phyloP scores from a whole-genome alignment of 2,888 invertebrate genomes.

The Cryptosula pallasiana region DNA sequence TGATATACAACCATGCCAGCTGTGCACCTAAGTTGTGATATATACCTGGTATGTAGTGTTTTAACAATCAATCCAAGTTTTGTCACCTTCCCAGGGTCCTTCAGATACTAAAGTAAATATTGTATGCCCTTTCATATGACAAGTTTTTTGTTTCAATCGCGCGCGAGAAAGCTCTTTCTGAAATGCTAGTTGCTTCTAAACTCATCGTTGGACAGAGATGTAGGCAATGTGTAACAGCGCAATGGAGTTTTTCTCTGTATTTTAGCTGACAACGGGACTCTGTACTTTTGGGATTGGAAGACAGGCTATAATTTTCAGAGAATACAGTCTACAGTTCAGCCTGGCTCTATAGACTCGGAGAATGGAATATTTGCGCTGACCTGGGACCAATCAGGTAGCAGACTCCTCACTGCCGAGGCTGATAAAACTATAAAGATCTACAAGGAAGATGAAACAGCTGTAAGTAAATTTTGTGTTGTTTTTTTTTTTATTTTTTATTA shows the following conservation, averaged over 20 bases:
- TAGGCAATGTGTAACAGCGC: constrained; percentile 25
- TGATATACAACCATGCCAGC: too few species aligned
- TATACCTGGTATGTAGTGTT: too few species aligned
- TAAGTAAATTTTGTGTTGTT: constrained; percentile 38
- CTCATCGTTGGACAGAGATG: not conserved
- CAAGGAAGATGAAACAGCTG: constrained; percentile 89
- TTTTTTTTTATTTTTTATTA: not conserved
- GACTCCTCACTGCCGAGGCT: constrained; percentile 92
- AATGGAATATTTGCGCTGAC: constrained; percentile 93
- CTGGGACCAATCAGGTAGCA: constrained; percentile 88
- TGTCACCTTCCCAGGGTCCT: too few species aligned
- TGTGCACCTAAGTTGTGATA: too few species aligned
- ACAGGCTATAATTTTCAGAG: constrained; percentile 96
- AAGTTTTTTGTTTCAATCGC: too few species aligned
- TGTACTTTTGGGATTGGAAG: constrained; percentile 98
- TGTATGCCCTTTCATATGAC: too few species aligned
- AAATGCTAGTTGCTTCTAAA: not conserved
- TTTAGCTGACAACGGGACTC: constrained; percentile 84
- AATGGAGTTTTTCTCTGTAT: too few species aligned
- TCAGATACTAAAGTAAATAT: too few species aligned
- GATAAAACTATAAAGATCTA: constrained; percentile 99
- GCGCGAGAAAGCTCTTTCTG: too few species aligned
- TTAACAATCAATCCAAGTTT: too few species aligned
- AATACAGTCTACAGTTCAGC: constrained; percentile 82
- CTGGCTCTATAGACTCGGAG: constrained; percentile 98